Conservation (phyloP, 2,888 invertebrate genomes). For the Callinectes sapidus region DNA sequence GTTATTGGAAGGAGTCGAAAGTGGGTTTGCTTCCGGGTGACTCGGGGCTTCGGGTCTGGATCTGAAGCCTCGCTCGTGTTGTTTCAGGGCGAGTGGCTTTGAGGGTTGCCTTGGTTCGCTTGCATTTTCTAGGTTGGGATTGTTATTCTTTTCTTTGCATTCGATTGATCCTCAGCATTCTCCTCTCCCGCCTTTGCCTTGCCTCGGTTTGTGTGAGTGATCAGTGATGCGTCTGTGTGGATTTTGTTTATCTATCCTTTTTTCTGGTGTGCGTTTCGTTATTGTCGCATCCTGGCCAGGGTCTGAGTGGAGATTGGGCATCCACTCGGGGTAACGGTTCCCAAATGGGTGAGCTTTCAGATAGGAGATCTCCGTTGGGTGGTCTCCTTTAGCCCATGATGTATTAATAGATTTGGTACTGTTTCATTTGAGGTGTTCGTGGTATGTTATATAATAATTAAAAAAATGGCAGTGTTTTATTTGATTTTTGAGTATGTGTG, state of each 20-base stretch:
- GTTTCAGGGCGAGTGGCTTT: not conserved
- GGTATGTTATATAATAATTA: too few species aligned
- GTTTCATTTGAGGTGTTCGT: too few species aligned
- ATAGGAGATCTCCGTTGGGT: too few species aligned
- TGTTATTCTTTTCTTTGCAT: not conserved
- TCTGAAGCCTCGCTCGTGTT: slow-evolving; percentile 5
- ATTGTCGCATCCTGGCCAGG: too few species aligned
- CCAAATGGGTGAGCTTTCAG: too few species aligned
- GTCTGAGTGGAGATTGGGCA: too few species aligned
- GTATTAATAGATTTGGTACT: too few species aligned
- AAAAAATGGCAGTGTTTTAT: too few species aligned
- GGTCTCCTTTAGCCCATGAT: too few species aligned
- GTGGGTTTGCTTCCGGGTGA: not conserved
- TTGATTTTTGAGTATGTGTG: too few species aligned
- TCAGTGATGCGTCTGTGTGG: not conserved
- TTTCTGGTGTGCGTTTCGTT: not conserved
- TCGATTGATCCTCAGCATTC: not conserved
- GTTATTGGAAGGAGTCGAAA: slow-evolving; percentile 34
- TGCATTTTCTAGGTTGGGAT: not conserved
- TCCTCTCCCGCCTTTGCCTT: not conserved
- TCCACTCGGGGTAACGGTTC: too few species aligned
- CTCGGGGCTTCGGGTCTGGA: slow-evolving; percentile 7
- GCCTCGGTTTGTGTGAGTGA: not conserved
- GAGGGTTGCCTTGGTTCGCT: not conserved
- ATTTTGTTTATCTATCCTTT: not conserved